These are phyloP conservation scores for Leptobrachium leishanense DNA, from an alignment of 2,113 vertebrate genomes.

Conservation along the genomic window DNA sequence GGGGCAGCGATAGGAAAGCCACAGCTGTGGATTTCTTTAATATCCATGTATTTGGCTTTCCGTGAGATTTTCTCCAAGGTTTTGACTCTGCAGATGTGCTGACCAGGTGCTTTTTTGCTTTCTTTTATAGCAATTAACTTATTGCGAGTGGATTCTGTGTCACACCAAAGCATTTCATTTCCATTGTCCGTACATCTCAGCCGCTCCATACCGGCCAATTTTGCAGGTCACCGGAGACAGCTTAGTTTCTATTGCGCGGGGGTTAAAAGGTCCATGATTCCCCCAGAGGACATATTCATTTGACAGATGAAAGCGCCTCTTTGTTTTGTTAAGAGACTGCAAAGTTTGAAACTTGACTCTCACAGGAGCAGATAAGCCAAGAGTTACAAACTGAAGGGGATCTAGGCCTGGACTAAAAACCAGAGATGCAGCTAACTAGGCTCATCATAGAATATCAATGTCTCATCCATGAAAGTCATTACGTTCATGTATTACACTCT, in stretches of 20 bases:
- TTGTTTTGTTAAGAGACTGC: not conserved
- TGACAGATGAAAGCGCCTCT: not conserved
- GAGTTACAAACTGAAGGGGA: not conserved
- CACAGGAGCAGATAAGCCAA: not conserved
- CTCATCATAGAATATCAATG: not conserved
- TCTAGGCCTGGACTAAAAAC: not conserved
- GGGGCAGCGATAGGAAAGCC: not conserved
- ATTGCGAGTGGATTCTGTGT: not conserved
- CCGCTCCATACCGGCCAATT: not conserved
- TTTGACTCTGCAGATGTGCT: not conserved
- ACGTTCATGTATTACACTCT: not conserved
- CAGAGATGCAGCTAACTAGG: not conserved
- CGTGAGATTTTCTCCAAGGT: not conserved
- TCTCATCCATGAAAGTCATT: slow-evolving; percentile 10
- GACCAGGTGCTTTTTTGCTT: not conserved
- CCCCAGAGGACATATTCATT: not conserved
- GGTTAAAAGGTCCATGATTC: not conserved
- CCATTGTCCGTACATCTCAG: not conserved
- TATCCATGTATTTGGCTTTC: not conserved
- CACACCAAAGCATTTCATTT: not conserved
- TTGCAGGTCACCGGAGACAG: slow-evolving; percentile 8
- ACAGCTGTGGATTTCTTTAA: not conserved
- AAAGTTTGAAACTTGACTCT: not conserved
- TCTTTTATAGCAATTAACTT: not conserved
- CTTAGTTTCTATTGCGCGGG: not conserved